Conservation (phyloP, 2,888 invertebrate genomes). For the Quadriops clusia region DNA sequence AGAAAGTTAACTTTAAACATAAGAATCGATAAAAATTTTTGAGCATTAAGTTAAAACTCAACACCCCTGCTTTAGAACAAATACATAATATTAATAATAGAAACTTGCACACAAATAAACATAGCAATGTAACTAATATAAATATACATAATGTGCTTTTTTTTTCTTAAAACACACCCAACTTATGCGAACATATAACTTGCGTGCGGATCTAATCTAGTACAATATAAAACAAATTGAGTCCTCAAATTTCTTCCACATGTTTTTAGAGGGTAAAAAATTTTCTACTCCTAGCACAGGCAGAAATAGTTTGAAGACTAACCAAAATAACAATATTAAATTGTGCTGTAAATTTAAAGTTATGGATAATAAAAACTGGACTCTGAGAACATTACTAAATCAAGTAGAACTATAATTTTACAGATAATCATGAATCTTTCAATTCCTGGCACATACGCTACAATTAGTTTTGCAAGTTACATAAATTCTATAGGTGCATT, state of each 20-base stretch:
- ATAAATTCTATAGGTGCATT: too few species aligned
- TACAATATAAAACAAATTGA: conserved; percentile 20
- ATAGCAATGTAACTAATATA: conserved; percentile 26
- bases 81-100: conserved; percentile 25
- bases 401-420: too few species aligned
- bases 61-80: conserved; percentile 30
- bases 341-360: too few species aligned
- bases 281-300: too few species aligned
- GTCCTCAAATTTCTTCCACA: conserved; percentile 11
- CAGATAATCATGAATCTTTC: too few species aligned
- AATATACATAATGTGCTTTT: conserved; percentile 25
- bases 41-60: conserved; percentile 18
- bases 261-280: too few species aligned
- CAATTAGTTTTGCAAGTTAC: too few species aligned
- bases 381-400: too few species aligned
- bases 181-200: conserved; percentile 20
- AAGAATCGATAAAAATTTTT: conserved; percentile 2
- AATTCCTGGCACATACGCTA: too few species aligned
- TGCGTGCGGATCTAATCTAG: conserved; percentile 19
- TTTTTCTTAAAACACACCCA: conserved; percentile 28
- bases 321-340: conserved; percentile 12
- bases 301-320: too few species aligned
- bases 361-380: too few species aligned
- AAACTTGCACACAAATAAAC: conserved; percentile 33
- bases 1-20: too few species aligned